Base-by-base conservation (phyloP, 2,797 vertebrate species). In the Cephalopachus bancanus region DNA sequence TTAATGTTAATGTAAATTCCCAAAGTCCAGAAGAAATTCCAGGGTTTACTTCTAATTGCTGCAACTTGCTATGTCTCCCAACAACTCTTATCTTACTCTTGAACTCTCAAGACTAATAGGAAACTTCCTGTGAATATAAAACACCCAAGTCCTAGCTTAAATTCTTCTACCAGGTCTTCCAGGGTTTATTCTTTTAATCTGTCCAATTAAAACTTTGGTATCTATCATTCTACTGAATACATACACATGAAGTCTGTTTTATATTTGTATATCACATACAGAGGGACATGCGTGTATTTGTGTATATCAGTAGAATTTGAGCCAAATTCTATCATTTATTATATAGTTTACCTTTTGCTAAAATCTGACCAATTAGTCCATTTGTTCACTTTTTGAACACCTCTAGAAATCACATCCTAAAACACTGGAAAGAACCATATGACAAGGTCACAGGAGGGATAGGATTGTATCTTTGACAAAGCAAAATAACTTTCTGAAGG, bases 341-440 rank as follows among this genome's bases (percentile, higher is more conserved):
- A 88, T 44, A 64, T 37, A 90, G 71, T 95, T 95, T 93, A 93
- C 90, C 80, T 94, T 95, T 57, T 95, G 90, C 80, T 80, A 96
- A 67, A 84, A 83, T 91, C 72, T 97, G 95, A 92, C 75, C 64
- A 93, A 91, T 44, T 83, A 85, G 85, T 80, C 86, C 88, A 93
- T 86, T 76, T 92, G 72, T 72, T 97, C 89, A 24, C n/a, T 79
- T 89, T 93, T 14, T 88, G 53, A 95, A 96, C 69, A 83, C 28
- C 78, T 89, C 74, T 96, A 91, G 69, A 96, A 76, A 91, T 8
- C 49, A 76, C 60, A 37, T 10, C 60, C 83, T 91, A 53, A 89
- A 85, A 96, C 93, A 57, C 53, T 44, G 12, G 71, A 83, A 95
- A 96, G 84, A 85, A 62, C n/a, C 74, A 65, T 60, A 92, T 9